A percentile compares a stretch with the other conserved stretches of the same genome.
Evolutionary conservation across 1,140 invertebrate genomes (phyloP).

Genomic region (Hestina assimilis): DNA sequence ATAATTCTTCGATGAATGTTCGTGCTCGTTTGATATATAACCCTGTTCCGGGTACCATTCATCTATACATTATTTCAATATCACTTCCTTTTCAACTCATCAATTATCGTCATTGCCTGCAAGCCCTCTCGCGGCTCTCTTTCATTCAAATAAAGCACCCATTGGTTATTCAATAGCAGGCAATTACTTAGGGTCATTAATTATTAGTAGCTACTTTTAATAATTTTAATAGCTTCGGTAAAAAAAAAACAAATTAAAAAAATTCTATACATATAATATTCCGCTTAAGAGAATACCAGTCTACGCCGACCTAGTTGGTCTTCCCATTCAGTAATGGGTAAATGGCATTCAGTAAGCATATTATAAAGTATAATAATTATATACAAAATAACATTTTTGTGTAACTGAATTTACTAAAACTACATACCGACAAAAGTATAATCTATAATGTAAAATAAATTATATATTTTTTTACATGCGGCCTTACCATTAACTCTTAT

Average conservation of each 20-base stretch:
- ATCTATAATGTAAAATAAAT: too few relatives aligned
- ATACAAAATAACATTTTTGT: too few relatives aligned
- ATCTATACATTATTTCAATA: not conserved
- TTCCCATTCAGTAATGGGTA: too few relatives aligned
- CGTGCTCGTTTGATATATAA: not conserved
- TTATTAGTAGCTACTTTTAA: not conserved
- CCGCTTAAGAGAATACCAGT: too few relatives aligned
- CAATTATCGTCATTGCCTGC: not conserved
- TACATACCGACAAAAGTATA: too few relatives aligned
- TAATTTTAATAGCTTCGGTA: constrained; percentile 1
- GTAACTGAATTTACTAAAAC: too few relatives aligned
- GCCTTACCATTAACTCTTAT: too few relatives aligned
- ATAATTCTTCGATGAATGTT: not conserved
- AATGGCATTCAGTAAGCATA: too few relatives aligned
- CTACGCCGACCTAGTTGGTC: not conserved
- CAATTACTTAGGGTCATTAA: not conserved
- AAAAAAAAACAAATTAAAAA: not conserved
- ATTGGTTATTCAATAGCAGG: not conserved
- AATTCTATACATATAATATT: too few relatives aligned
- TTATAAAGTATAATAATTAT: too few relatives aligned
- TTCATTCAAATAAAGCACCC: constrained; percentile 1
- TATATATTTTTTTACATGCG: too few relatives aligned
- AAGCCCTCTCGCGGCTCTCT: not conserved
- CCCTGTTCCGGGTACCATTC: too few relatives aligned
- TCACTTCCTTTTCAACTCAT: not conserved